Evolutionary conservation across 23 tunicate genomes (phyloP).

Genomic region (Ascidia mentula): DNA sequence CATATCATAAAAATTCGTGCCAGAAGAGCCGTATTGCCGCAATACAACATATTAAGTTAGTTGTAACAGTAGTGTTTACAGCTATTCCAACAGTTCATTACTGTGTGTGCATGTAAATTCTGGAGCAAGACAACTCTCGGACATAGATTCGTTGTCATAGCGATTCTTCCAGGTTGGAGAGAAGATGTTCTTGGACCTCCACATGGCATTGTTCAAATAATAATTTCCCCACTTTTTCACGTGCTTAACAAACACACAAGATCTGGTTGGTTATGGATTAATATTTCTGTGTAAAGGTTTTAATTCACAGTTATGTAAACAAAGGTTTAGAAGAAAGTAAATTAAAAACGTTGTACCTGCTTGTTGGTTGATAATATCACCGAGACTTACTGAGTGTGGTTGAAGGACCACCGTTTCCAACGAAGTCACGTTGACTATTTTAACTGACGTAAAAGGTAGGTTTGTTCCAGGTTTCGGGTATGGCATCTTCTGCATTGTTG

Average conservation of each 20-base stretch:
- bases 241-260: no score
- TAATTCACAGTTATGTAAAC: no score
- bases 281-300: no score
- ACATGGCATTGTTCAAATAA: constrained; percentile 64
- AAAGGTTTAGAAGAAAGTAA: no score
- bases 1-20: no score
- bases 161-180: constrained; percentile 77
- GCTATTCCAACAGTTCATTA: constrained; percentile 11
- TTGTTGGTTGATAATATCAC: no score
- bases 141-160: constrained; percentile 45
- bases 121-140: constrained; percentile 45
- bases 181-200: constrained; percentile 61
- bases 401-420: not conserved
- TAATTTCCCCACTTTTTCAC: constrained; percentile 59
- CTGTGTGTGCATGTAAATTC: constrained; percentile 56
- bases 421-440: constrained; percentile 4
- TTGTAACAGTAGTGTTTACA: no score
- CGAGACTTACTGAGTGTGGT: constrained; percentile 1
- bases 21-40: no score
- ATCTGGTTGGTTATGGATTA: no score
- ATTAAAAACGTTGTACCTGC: no score
- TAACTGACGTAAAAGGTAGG: constrained; percentile 40
- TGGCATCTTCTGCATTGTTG: constrained; percentile 59
- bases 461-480: constrained; percentile 87
- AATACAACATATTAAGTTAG: no score